Base-by-base conservation (phyloP, 2,797 vertebrate species). In the Karalla daura region DNA sequence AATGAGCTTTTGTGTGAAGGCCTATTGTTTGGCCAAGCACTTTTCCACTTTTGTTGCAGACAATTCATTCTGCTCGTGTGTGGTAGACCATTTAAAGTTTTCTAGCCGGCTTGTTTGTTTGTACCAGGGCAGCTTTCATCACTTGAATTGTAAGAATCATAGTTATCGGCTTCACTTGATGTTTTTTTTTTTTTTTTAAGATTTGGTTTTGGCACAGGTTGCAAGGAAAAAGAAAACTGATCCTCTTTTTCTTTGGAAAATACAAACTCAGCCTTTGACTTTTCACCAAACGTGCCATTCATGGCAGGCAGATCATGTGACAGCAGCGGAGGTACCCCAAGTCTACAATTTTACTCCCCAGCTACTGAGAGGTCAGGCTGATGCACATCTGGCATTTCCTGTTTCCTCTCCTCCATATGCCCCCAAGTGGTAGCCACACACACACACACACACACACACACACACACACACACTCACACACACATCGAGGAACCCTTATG, bases 331-430 rank as follows among this genome's bases (percentile, higher is more conserved):
- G 76, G 77, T 81, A 80, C 75, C 83, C 79, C 69, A 2, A 51
- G 39, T 75, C 18, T 50, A 6, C 39, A 24, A 36, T 53, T 30
- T 66, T 37, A 56, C 68, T 68, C 83, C 80, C 74, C 72, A 71
- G 74, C 66, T 55, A 71, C 65, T 17, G 37, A 83, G 76, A 86
- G 90, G 85, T 88, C 89, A 91, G 81, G 83, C 81, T 88, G 86
- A 91, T 90, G 82, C 89, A 90, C 87, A 90, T 89, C 88, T 89
- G 89, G 89, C 84, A 92, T 92, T 90, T 92, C 89, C 90, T 89
- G 76, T 86, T 91, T 88, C 88, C 85, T 86, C 74, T 84, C 40
- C 63, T 77, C 74, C 76, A 81, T 39, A 80, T 89, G 82, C 76
- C 85, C 86, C 54, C 3, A 17, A 80, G 83, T 80, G 59, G 60